Conservation (phyloP, 2,113 vertebrate genomes). For the Oreochromis spilurus region DNA sequence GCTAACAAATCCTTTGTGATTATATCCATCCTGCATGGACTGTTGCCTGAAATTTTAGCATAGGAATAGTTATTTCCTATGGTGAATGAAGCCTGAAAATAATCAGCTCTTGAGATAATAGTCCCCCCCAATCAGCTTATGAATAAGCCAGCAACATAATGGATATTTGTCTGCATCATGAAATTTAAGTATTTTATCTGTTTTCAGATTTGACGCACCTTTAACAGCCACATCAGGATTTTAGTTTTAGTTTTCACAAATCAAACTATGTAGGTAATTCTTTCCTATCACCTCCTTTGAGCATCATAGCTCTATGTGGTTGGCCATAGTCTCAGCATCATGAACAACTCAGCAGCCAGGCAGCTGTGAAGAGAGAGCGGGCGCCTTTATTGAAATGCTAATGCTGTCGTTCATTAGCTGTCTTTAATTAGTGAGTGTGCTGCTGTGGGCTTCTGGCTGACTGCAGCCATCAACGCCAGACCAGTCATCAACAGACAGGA, state of each 20-base stretch:
- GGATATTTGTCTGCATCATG: not conserved
- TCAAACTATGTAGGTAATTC: accelerated
- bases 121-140: not conserved
- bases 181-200: not conserved
- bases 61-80: not conserved
- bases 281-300: not conserved
- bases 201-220: not conserved
- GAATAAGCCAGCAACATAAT: not conserved
- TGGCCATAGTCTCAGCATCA: not conserved
- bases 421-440: constrained; percentile 63
- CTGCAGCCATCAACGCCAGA: constrained; percentile 21
- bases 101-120: not conserved
- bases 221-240: not conserved
- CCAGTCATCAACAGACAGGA: constrained; percentile 35
- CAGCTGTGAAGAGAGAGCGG: not conserved
- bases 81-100: not conserved
- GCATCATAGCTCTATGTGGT: not conserved
- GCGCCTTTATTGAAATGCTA: constrained; percentile 66
- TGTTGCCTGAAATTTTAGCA: not conserved
- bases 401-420: constrained; percentile 63
- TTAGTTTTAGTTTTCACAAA: not conserved
- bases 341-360: not conserved
- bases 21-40: not conserved
- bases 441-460: constrained; percentile 33
- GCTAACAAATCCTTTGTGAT: not conserved